phyloP scores from a whole-genome alignment of 1,140 invertebrate genomes.

The Pseudachorutes palmiensis region DNA sequence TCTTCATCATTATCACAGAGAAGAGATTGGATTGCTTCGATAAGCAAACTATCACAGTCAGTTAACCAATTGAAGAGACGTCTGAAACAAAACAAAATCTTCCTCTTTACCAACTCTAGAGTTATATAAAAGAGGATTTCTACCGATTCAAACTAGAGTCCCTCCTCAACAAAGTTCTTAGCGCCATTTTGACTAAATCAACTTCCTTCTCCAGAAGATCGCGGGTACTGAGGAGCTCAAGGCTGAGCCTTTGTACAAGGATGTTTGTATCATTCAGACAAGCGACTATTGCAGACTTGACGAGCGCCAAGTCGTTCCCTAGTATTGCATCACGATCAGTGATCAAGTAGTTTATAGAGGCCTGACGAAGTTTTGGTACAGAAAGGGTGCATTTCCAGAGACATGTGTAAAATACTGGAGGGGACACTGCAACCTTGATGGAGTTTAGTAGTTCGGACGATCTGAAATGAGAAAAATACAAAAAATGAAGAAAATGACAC shows the following conservation, averaged over 20 bases:
- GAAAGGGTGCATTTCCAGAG: constrained; percentile 19
- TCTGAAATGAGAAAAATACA: no score
- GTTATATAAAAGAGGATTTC: not conserved
- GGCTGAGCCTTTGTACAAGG: constrained; percentile 74
- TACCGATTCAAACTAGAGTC: constrained; percentile 78
- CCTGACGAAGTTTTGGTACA: constrained; percentile 11
- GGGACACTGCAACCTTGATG: constrained; percentile 13
- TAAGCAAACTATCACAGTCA: not conserved
- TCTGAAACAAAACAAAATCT: constrained; percentile 1
- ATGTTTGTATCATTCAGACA: constrained; percentile 72
- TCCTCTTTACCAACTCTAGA: constrained; percentile 43
- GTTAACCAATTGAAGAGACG: constrained; percentile 9
- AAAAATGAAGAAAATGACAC: constrained; percentile 20
- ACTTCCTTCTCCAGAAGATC: constrained; percentile 61
- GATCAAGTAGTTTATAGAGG: constrained; percentile 29
- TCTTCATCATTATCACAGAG: constrained; percentile 18
- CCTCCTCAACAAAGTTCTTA: constrained; percentile 73
- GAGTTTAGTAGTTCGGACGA: constrained; percentile 14
- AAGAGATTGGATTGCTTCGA: constrained; percentile 12
- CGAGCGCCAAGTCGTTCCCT: constrained; percentile 10
- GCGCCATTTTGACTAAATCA: constrained; percentile 64
- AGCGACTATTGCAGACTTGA: constrained; percentile 53
- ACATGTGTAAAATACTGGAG: constrained; percentile 17
- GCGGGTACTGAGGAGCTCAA: constrained; percentile 68
- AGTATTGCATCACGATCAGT: not conserved